phyloP scores from a whole-genome alignment of 2,797 vertebrate species.

The Philypnodon macrostomus region DNA sequence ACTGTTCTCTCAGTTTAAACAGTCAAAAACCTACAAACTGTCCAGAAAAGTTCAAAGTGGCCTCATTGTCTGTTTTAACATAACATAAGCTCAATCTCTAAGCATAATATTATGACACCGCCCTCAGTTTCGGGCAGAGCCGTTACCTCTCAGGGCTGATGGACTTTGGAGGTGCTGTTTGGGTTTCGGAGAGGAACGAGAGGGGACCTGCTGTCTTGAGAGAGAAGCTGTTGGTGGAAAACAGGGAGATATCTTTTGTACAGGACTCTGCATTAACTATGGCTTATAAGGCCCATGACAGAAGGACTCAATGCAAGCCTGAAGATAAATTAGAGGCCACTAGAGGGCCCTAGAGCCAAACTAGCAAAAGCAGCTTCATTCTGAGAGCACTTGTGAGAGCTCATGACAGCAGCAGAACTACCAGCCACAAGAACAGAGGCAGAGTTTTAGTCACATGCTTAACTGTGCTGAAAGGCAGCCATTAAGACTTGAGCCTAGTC shows the following conservation, averaged over 20 bases:
- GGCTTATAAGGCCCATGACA: background rate
- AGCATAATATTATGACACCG: conserved; percentile 17
- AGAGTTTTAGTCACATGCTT: conserved; percentile 48
- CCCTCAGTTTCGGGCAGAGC: conserved; percentile 30
- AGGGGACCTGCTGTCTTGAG: conserved; percentile 85
- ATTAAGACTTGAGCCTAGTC: too few species aligned
- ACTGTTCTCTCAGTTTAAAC: too few species aligned
- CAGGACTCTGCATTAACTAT: too few species aligned
- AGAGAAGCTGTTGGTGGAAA: conserved; percentile 63
- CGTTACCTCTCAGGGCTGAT: conserved; percentile 93
- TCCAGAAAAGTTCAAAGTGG: too few species aligned
- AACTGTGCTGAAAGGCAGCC: conserved; percentile 23
- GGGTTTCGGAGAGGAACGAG: conserved; percentile 93
- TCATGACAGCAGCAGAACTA: conserved; percentile 11
- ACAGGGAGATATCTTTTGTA: conserved; percentile 83
- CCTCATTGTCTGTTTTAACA: too few species aligned
- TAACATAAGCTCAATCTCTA: background rate
- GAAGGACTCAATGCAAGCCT: conserved; percentile 20
- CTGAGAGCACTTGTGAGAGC: conserved; percentile 26
- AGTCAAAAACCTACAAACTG: background rate
- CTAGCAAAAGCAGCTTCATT: conserved; percentile 12
- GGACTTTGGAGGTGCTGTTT: conserved; percentile 95
- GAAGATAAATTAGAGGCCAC: conserved; percentile 42
- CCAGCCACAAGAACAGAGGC: conserved; percentile 24
- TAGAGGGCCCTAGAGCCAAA: conserved; percentile 56